Percentiles rank a stretch among this genome's conserved stretches.
Evolutionary conservation across 2,888 invertebrate species (phyloP).

Genomic region (Entomobrya proxima): DNA sequence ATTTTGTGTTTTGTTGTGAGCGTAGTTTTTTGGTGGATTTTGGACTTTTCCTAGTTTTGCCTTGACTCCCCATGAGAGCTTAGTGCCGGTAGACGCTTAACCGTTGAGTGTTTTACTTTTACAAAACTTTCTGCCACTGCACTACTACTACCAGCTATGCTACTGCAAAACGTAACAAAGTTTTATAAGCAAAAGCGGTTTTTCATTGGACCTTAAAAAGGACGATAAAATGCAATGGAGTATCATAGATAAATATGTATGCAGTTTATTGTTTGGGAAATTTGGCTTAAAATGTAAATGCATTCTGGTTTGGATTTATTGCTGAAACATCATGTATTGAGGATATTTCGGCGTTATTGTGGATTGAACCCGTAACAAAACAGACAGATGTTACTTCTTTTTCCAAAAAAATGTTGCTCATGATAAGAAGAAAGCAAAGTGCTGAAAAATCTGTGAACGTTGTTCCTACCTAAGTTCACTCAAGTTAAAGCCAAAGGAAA

Average conservation of each 20-base stretch:
- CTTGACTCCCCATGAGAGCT: too few species aligned
- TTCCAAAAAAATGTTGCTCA: neutral
- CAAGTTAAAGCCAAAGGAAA: conserved; percentile 14
- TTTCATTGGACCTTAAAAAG: too few species aligned
- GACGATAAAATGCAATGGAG: too few species aligned
- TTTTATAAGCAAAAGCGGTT: neutral
- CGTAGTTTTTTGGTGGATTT: neutral
- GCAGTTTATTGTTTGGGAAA: conserved; percentile 12
- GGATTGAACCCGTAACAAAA: neutral
- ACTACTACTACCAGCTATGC: neutral
- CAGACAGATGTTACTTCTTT: conserved; percentile 38
- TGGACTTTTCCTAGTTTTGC: conserved; percentile 3
- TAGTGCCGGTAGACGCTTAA: too few species aligned
- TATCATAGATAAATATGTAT: neutral
- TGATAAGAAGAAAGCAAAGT: neutral
- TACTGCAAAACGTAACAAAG: neutral
- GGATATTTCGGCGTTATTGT: too few species aligned
- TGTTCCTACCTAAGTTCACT: neutral
- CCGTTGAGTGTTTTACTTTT: too few species aligned
- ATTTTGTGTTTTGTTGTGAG: conserved; percentile 3
- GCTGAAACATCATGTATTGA: too few species aligned
- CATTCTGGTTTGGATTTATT: neutral
- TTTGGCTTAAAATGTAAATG: too few species aligned
- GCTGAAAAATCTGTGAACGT: neutral
- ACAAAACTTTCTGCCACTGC: too few species aligned